Base-by-base conservation (phyloP, 2,113 vertebrate species). In the Pitta sordida region DNA sequence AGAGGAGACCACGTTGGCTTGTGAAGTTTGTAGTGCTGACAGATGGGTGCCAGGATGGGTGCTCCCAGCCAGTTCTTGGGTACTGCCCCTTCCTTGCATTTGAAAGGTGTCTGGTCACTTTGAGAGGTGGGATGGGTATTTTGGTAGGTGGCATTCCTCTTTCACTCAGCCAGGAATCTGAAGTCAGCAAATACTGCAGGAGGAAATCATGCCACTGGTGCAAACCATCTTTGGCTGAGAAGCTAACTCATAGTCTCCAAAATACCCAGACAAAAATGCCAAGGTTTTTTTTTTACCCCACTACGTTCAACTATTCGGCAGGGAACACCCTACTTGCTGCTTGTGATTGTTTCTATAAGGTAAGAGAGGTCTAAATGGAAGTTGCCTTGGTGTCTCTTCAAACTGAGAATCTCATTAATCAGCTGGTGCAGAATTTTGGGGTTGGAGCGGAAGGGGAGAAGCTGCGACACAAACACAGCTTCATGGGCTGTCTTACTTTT, bases 21-120 rank as follows among this genome's bases (percentile, higher is more conserved):
- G 56, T 78, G 13, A 41, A 51, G 39, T 70, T 67, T 0, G 0
- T 22, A 14, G 27, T 1, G 11, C 48, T 64, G 56, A 36, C 2
- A 7, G 55, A 6, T 67, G 69, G 6, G 39, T 85, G 67, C 41
- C 60, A 48, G 65, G 64, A 18, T 55, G 27, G 48, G 34, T 58
- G 55, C 9, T 67, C 51, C 39, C 44, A 51, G 37, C 6, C 11
- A n/a, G 32, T 21, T 41, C 30, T 49, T 71, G 53, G 44, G 15
- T 62, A 16, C 5, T 23, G 34, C 15, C 62, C 37, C 37, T 90
- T 15, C 32, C 44, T 90, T 62, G 46, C 7, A 3, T 74, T 49
- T 80, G 36, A 55, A 63, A 74, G 53, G 34, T 39, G n/a, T 44
- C 48, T 15, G 11, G 69, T 87, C 55, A 10, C 74, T 82, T 59